A percentile compares a stretch with the other conserved stretches of the same genome.
Evolutionary conservation across 1,140 invertebrate species (phyloP).

Genomic region (Sycophila sp.): DNA sequence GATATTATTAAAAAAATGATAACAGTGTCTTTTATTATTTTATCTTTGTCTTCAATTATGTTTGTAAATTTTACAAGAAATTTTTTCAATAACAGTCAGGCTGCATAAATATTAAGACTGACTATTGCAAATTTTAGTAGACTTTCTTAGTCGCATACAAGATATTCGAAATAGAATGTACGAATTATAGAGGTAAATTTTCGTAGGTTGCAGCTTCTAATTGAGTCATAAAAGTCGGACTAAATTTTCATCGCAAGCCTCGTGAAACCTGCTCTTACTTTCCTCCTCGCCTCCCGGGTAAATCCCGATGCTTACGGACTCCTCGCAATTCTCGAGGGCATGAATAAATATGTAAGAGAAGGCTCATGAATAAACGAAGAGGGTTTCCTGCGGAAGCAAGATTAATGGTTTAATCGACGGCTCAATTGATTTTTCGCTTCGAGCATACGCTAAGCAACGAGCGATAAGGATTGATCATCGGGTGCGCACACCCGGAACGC

Average conservation of each 20-base stretch:
- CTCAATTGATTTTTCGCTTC: constrained; percentile 35
- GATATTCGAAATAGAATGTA: no score
- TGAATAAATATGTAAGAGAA: neutral
- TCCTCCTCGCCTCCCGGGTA: neutral
- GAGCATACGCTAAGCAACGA: constrained; percentile 16
- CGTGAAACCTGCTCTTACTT: neutral
- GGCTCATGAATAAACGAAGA: constrained; percentile 24
- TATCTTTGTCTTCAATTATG: no score
- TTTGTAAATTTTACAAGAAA: no score
- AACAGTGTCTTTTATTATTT: no score
- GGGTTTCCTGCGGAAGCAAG: constrained; percentile 14
- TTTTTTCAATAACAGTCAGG: no score
- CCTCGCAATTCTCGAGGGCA: neutral
- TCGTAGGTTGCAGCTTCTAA: neutral
- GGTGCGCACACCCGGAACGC: no score
- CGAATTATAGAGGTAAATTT: no score
- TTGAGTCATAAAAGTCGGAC: constrained; percentile 25
- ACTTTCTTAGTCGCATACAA: no score
- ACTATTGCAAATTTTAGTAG: no score
- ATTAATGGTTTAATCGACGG: constrained; percentile 32
- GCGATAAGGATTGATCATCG: neutral
- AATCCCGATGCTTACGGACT: neutral
- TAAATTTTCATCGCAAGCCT: neutral
- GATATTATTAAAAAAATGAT: no score
- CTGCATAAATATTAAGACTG: no score